These are phyloP conservation scores for Trichomycterus rosablanca DNA, from an alignment of 2,113 vertebrate genomes.

Conservation along the genomic window DNA sequence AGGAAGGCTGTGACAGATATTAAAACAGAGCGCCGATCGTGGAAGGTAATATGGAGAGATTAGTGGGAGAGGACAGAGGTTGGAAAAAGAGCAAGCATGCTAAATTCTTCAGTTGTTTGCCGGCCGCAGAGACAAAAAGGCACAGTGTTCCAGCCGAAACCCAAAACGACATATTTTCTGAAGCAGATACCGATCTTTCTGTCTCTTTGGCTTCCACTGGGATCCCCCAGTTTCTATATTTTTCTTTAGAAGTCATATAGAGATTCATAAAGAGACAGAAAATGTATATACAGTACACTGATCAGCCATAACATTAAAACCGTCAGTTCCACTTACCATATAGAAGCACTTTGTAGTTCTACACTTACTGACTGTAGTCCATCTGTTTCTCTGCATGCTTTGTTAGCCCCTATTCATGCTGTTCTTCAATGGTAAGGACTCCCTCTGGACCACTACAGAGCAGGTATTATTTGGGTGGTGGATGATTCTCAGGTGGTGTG, in stretches of 20 bases:
- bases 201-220: constrained; percentile 8
- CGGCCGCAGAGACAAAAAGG: constrained; percentile 40
- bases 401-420: too few species aligned
- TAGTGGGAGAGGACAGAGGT: constrained; percentile 53
- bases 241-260: background rate
- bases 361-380: too few species aligned
- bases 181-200: constrained; percentile 43
- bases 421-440: too few species aligned
- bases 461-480: too few species aligned
- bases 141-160: constrained; percentile 47
- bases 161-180: constrained; percentile 40
- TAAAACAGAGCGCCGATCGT: constrained; percentile 72
- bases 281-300: too few species aligned
- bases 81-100: constrained; percentile 27
- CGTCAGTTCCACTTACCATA: too few species aligned
- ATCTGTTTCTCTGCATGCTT: too few species aligned
- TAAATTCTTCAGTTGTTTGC: constrained; percentile 31
- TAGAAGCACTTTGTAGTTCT: too few species aligned
- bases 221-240: background rate
- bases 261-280: too few species aligned
- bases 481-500: too few species aligned
- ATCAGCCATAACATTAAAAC: too few species aligned
- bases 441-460: too few species aligned
- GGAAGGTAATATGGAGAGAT: constrained; percentile 73
- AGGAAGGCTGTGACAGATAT: constrained; percentile 77